A percentile compares a stretch with the other conserved stretches of the same genome.
Evolutionary conservation across 2,113 vertebrate species (phyloP).

Genomic region (Zapus hudsonius): DNA sequence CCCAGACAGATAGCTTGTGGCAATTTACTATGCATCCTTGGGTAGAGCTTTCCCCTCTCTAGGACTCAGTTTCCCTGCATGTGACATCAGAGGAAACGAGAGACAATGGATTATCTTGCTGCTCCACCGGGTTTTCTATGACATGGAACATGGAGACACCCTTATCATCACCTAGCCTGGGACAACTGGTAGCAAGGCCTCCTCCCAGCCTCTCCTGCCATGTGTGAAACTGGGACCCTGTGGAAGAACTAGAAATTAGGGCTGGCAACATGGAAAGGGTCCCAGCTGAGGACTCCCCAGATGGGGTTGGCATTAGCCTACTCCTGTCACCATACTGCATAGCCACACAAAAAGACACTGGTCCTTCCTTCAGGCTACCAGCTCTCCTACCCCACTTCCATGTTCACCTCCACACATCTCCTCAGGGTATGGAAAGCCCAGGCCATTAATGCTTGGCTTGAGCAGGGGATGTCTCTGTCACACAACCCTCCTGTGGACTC

Average conservation of each 20-base stretch:
- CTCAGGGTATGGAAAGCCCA: background rate
- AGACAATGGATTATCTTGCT: background rate
- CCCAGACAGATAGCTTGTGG: too few relatives aligned
- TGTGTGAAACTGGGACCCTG: background rate
- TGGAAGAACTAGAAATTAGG: too few relatives aligned
- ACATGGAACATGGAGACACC: rapidly evolving
- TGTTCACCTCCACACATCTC: background rate
- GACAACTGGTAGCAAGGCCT: background rate
- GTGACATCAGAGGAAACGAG: background rate
- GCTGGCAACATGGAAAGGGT: background rate
- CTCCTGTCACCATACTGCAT: rapidly evolving
- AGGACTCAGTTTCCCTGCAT: background rate
- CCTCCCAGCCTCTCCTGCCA: too few relatives aligned
- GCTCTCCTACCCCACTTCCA: too few relatives aligned
- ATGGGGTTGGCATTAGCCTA: too few relatives aligned
- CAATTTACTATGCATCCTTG: background rate
- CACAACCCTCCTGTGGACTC: background rate
- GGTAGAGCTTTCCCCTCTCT: background rate
- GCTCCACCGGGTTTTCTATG: background rate
- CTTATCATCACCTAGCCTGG: background rate
- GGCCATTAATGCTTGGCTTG: rapidly evolving
- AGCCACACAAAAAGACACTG: background rate
- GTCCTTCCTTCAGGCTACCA: background rate
- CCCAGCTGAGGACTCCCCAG: background rate
- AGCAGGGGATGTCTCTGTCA: rapidly evolving